Percentiles rank a stretch among this genome's conserved stretches.
phyloP scores from a whole-genome alignment of 2,888 invertebrate genomes.

The Psylliodes chrysocephalus region DNA sequence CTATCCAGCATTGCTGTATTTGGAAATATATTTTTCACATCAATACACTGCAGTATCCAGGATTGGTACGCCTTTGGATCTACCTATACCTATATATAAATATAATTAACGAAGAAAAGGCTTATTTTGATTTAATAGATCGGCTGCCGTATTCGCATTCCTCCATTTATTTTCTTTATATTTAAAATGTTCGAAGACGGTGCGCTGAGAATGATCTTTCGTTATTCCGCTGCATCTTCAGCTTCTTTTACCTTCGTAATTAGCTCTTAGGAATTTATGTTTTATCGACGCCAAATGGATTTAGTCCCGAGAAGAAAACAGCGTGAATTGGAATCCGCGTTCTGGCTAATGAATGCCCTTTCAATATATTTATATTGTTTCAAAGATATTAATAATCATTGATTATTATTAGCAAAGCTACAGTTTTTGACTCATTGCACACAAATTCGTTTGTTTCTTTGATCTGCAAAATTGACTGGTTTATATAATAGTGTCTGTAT shows the following conservation, averaged over 20 bases:
- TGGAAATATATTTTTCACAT: too few species aligned
- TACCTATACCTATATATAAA: constrained; percentile 37
- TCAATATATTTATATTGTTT: too few species aligned
- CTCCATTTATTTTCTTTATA: constrained; percentile 33
- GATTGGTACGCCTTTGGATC: constrained; percentile 25
- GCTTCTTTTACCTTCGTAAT: constrained; percentile 44
- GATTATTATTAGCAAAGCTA: too few species aligned
- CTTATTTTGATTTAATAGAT: constrained; percentile 45
- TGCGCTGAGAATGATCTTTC: constrained; percentile 2
- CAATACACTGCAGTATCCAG: too few species aligned
- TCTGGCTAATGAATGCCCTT: too few species aligned
- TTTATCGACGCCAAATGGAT: constrained; percentile 47
- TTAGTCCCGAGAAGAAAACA: constrained; percentile 49
- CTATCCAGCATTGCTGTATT: too few species aligned
- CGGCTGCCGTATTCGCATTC: constrained; percentile 39
- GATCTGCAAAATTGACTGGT: too few species aligned
- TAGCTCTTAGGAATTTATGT: constrained; percentile 49
- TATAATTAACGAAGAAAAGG: constrained; percentile 44
- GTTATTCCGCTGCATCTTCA: constrained; percentile 17
- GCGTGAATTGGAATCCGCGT: constrained; percentile 44
- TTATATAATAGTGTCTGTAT: too few species aligned
- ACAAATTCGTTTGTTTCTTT: too few species aligned
- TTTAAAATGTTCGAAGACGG: constrained; percentile 29
- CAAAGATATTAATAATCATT: too few species aligned
- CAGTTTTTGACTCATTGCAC: too few species aligned